phyloP scores from a whole-genome alignment of 2,888 invertebrate species.

The Dermolepida albohirtum region DNA sequence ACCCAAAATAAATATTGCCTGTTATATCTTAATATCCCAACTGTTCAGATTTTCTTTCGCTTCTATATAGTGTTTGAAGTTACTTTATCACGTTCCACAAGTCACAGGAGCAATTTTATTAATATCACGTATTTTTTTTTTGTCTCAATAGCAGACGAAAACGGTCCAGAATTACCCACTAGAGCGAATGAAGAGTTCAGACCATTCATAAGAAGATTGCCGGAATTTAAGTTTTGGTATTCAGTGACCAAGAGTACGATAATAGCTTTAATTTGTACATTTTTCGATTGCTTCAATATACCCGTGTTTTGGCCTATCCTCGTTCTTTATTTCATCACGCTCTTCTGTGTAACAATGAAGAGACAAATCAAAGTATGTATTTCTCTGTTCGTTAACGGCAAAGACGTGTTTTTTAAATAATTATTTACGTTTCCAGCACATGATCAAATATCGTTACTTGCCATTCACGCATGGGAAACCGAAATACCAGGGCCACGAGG shows the following conservation, averaged over 20 bases:
- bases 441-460: slow-evolving; percentile 99
- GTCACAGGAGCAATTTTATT: too few relatives aligned
- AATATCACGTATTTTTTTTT: too few relatives aligned
- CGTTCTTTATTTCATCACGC: slow-evolving; percentile 99
- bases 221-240: slow-evolving; percentile 99
- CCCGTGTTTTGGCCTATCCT: slow-evolving; percentile 99
- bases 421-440: slow-evolving; percentile 82
- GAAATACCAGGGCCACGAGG: slow-evolving; percentile 82
- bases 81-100: too few relatives aligned
- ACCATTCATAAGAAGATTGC: slow-evolving; percentile 95
- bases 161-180: slow-evolving; percentile 94
- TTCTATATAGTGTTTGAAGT: too few relatives aligned
- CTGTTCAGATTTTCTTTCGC: too few relatives aligned
- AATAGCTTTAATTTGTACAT: slow-evolving; percentile 91
- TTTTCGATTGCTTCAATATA: slow-evolving; percentile 98
- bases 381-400: slow-evolving; percentile 27
- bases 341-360: slow-evolving; percentile 99
- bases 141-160: slow-evolving; percentile 72
- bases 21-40: too few relatives aligned
- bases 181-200: slow-evolving; percentile 97
- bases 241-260: slow-evolving; percentile 95
- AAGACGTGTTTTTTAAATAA: too few relatives aligned
- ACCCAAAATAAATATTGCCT: too few relatives aligned
- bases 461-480: slow-evolving; percentile 99
- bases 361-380: slow-evolving; percentile 94